Conservation (phyloP, 1,140 invertebrate genomes). For the Bicyclus anynana region DNA sequence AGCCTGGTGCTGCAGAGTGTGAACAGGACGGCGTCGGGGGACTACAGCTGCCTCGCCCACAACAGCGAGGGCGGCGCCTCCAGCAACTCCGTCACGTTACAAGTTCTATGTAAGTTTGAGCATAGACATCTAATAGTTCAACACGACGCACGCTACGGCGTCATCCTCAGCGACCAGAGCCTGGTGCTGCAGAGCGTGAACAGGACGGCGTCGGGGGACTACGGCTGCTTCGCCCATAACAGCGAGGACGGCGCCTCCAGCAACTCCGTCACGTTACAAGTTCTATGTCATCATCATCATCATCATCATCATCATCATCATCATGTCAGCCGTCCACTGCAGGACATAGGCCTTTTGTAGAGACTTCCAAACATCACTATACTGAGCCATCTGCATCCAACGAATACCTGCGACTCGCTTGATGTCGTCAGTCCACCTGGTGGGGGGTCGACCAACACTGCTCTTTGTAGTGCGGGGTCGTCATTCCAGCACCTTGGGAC, state of each 20-base stretch:
- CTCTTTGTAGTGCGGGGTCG: too few relatives aligned
- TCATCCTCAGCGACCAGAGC: slow-evolving; percentile 86
- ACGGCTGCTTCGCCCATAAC: slow-evolving; percentile 85
- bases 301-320: too few relatives aligned
- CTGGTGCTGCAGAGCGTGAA: slow-evolving; percentile 86
- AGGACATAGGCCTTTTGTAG: too few relatives aligned
- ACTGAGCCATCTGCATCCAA: too few relatives aligned
- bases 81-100: slow-evolving; percentile 82
- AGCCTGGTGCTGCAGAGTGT: slow-evolving; percentile 87
- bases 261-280: slow-evolving; percentile 81
- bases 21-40: slow-evolving; percentile 81
- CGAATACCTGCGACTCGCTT: too few relatives aligned
- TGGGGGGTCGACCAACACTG: too few relatives aligned
- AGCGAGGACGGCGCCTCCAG: slow-evolving; percentile 83
- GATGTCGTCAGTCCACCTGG: too few relatives aligned
- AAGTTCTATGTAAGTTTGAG: slow-evolving; percentile 90
- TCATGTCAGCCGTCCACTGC: too few relatives aligned
- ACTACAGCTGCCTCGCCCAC: slow-evolving; percentile 84
- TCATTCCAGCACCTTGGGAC: too few relatives aligned
- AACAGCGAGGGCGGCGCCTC: slow-evolving; percentile 85
- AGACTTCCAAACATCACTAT: too few relatives aligned
- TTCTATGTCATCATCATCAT: too few relatives aligned
- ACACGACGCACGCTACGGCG: slow-evolving; percentile 83
- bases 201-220: slow-evolving; percentile 82
- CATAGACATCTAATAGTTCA: slow-evolving; percentile 81